A percentile compares a stretch with the other conserved stretches of the same genome.
phyloP scores from a whole-genome alignment of 1,140 invertebrate species.

The Dendrolimus kikuchii region DNA sequence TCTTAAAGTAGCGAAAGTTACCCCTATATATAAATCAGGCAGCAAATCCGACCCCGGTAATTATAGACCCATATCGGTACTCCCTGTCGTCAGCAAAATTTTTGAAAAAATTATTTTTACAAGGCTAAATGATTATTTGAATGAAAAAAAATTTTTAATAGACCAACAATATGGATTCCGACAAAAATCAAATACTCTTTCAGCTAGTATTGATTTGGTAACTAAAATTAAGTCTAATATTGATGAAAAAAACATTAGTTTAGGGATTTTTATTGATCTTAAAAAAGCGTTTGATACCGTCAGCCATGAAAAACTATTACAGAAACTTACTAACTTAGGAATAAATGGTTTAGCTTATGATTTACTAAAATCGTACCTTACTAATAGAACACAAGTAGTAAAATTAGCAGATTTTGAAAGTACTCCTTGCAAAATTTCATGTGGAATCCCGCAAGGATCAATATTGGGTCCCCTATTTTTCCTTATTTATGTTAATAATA shows the following conservation, averaged over 20 bases:
- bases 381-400: slow-evolving; percentile 5
- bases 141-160: too few relatives aligned
- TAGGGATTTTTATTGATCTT: too few relatives aligned
- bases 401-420: slow-evolving; percentile 1
- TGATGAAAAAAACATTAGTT: not conserved
- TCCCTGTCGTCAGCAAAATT: slow-evolving; percentile 3
- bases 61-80: slow-evolving; percentile 5
- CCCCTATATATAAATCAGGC: slow-evolving; percentile 8
- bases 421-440: not conserved
- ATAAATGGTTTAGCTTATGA: slow-evolving; percentile 2
- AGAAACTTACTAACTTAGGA: slow-evolving; percentile 6
- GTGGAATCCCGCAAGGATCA: not conserved
- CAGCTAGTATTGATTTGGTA: slow-evolving; percentile 1
- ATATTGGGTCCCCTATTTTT: not conserved
- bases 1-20: slow-evolving; percentile 5
- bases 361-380: not conserved
- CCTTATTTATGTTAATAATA: slow-evolving; percentile 7
- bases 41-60: slow-evolving; percentile 4
- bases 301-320: not conserved
- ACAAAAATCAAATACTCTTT: slow-evolving; percentile 3
- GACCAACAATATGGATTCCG: too few relatives aligned
- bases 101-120: not conserved
- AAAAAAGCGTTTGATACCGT: too few relatives aligned
- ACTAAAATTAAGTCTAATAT: not conserved
- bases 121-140: too few relatives aligned